A percentile compares a stretch with the other conserved stretches of the same genome.
Conservation (phyloP, 2,113 vertebrate genomes). For the Raja brachyura region DNA sequence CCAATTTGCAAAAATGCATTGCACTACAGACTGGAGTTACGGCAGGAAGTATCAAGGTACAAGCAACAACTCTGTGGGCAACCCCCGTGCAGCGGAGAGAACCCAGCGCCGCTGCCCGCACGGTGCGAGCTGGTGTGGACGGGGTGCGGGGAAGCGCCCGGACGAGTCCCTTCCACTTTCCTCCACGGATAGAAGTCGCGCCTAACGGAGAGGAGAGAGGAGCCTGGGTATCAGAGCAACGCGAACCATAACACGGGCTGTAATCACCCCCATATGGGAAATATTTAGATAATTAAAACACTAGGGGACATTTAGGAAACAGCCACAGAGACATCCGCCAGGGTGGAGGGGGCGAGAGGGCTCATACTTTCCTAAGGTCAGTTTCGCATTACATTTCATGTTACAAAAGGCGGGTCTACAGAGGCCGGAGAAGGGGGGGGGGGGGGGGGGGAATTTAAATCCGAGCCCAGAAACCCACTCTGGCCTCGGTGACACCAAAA, state of each 20-base stretch:
- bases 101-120: too few species aligned
- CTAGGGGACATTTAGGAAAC: slow-evolving; percentile 1
- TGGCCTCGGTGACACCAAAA: too few species aligned
- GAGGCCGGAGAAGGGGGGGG: background rate
- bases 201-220: background rate
- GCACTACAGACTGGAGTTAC: background rate
- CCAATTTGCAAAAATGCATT: background rate
- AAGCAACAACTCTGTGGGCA: too few species aligned
- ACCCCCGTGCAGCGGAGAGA: background rate
- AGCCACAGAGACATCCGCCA: slow-evolving; percentile 30
- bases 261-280: slow-evolving; percentile 8
- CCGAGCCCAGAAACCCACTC: background rate
- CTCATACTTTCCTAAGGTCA: slow-evolving; percentile 9
- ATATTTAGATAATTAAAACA: slow-evolving; percentile 35
- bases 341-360: background rate
- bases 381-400: background rate
- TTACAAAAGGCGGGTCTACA: background rate
- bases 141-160: background rate
- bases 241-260: background rate
- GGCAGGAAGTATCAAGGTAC: too few species aligned
- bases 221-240: background rate
- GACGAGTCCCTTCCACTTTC: background rate
- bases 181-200: background rate
- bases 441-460: background rate
- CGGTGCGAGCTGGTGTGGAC: too few species aligned